These are phyloP conservation scores for Eupithecia inturbata DNA, from an alignment of 2,888 invertebrate species.

Conservation along the genomic window DNA sequence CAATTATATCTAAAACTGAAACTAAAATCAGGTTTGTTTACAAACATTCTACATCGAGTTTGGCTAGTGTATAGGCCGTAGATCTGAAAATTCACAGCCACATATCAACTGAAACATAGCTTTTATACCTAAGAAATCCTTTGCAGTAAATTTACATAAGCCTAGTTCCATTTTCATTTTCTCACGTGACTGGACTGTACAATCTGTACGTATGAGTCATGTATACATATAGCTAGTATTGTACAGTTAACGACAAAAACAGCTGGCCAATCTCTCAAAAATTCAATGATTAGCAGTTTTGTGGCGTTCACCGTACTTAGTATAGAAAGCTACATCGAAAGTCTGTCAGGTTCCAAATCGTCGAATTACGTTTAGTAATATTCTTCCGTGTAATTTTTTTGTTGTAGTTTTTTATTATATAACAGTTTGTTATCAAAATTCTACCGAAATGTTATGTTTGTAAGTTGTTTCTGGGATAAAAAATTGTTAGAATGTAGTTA, in stretches of 20 bases:
- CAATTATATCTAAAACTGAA: too few relatives aligned
- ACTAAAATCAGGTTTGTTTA: too few relatives aligned
- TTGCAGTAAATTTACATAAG: not conserved
- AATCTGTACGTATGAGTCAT: not conserved
- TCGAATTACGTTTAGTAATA: too few relatives aligned
- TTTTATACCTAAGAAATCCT: not conserved
- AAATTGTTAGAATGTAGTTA: too few relatives aligned
- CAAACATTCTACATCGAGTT: too few relatives aligned
- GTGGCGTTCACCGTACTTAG: not conserved
- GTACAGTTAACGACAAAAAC: not conserved
- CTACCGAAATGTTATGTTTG: not conserved
- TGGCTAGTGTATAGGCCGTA: too few relatives aligned
- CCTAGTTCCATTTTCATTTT: not conserved
- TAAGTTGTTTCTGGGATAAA: not conserved
- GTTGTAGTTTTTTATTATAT: not conserved
- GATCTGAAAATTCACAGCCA: not conserved
- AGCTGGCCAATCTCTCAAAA: not conserved
- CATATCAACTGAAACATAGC: not conserved
- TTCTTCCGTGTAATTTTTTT: not conserved
- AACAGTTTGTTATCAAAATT: not conserved
- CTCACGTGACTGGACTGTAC: conserved; percentile 21
- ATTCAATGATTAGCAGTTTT: not conserved
- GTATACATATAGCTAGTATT: not conserved
- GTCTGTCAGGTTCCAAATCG: not conserved
- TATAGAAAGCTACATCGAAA: not conserved